Base-by-base conservation (phyloP, 2,113 vertebrate species). In the Tragelaphus scriptus region DNA sequence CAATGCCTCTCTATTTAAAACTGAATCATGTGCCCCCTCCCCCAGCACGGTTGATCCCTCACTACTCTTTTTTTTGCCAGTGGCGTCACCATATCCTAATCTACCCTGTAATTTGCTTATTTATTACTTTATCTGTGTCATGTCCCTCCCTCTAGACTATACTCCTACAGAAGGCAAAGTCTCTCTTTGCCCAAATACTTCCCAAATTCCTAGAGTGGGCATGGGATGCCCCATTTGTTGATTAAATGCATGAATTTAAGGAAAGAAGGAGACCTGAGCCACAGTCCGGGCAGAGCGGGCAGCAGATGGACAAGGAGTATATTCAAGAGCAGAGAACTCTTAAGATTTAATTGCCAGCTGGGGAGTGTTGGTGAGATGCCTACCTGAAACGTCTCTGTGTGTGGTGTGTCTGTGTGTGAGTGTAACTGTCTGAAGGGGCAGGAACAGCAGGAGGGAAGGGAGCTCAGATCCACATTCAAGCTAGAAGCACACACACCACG, bases 11-110 rank as follows among this genome's bases (percentile, higher is more conserved):
- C 26, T 25, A 17, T 58, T 51, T 65, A 9, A 81, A 30, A 68
- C 0, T 13, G 75, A 71, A 40, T 15, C 40, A 16, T 28, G 15
- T 19, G 3, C 23, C 80, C 49, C 51, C 19, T n/a, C 61, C 3
- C 32, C 47, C 7, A 40, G 32, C 3, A 55, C 0, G 0, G 63
- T 4, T 25, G 3, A 10, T 23, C 14, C 47, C 6, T 75, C 5
- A 26, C 44, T 12, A 25, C 40, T 86, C 25, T 77, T 47, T 49
- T 30, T 40, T 61, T 23, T 32, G 4, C 21, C 56, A 91, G 28
- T 47, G 15, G 28, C 53, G 44, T n/a, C 25, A 36, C 58, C 13
- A 13, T 32, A 12, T 28, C 36, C 15, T 40, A 49, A 19, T 30
- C 28, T 44, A 49, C 8, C 19, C 11, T 85, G 26, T 44, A 11